Evolutionary conservation across 2,888 invertebrate species (phyloP), one percentile per base, ranked within the genome.

Genomic region (Philaethria dido): DNA sequence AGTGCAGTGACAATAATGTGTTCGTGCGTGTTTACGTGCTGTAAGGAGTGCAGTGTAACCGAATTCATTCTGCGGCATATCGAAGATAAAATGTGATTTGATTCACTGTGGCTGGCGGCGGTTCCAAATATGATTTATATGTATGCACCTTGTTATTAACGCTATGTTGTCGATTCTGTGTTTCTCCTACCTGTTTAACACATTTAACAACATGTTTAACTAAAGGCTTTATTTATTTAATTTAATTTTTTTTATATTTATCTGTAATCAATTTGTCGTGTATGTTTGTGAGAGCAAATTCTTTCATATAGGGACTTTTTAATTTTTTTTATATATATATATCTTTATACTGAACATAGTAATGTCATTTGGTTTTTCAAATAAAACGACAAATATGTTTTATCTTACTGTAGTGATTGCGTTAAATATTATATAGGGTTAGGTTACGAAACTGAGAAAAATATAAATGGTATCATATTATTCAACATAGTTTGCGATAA

Each of bases 101-200:
- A 66, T 71, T 80, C 77, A 81, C 80, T 81, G 84, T 84, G 88
- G 87, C 84, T 83, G 90, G 90, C 92, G 92, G 92, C 91, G 92
- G 92, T 86, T 81, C 87, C 80, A 73, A 69, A 62, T n/a, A 62
- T 67, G 57, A 63, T 73, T 81, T 64, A 69, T 78, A 69, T 78
- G 78, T 77, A 80, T 87, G 90, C 90, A 89, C 88, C 86, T 84
- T 86, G 72, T 73, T 72, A 73, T 70, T 73, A 73, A 72, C 72
- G 69, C 73, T 72, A 61, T 66, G 69, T 66, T 69, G 62, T 64
- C 55, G 50, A 69, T 72, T 57, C 62, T 68, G 70, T 72, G 67
- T 73, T 72, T 52, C 52, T 52, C 44, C 52, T 69, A 69, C 65
- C 54, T 73, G 64, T 68, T 70, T 71, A 71, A 71, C 70, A 71